phyloP scores from a whole-genome alignment of 2,888 invertebrate genomes.

The Cerceris rybyensis region DNA sequence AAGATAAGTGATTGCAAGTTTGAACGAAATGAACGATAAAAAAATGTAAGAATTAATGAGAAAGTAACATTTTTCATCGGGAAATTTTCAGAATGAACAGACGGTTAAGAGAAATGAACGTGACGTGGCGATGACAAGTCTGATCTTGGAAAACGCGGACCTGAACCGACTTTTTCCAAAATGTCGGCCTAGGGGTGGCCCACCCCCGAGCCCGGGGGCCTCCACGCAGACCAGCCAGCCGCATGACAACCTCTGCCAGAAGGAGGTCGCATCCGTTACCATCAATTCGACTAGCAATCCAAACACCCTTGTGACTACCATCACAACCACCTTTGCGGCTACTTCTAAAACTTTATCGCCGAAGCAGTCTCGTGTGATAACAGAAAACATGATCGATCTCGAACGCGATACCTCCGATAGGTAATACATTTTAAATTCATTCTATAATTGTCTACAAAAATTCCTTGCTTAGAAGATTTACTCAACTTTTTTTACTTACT shows the following conservation, averaged over 20 bases:
- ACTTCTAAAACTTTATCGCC: too few species aligned
- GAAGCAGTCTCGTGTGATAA: conserved; percentile 16
- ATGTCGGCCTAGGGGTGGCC: conserved; percentile 81
- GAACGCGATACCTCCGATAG: conserved; percentile 80
- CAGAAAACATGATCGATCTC: conserved; percentile 80
- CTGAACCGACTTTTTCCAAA: conserved; percentile 81
- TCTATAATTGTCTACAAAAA: neutral
- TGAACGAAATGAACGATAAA: too few species aligned
- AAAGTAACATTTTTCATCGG: too few species aligned
- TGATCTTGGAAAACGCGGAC: conserved; percentile 82
- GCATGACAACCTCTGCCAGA: conserved; percentile 76
- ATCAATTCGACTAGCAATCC: conserved; percentile 59
- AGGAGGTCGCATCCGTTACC: conserved; percentile 68
- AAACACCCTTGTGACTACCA: too few species aligned
- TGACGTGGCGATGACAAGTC: conserved; percentile 81
- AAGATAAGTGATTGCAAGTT: too few species aligned
- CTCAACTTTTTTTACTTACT: too few species aligned
- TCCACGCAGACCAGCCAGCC: conserved; percentile 74
- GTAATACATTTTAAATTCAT: conserved; percentile 56
- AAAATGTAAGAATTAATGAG: too few species aligned
- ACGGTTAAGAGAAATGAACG: conserved; percentile 73
- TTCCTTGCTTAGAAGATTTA: too few species aligned
- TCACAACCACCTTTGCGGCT: too few species aligned
- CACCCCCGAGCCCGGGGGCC: conserved; percentile 77
- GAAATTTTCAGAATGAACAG: conserved; percentile 73